Conservation (phyloP, 2,113 vertebrate species). For the Oreochromis niloticus region DNA sequence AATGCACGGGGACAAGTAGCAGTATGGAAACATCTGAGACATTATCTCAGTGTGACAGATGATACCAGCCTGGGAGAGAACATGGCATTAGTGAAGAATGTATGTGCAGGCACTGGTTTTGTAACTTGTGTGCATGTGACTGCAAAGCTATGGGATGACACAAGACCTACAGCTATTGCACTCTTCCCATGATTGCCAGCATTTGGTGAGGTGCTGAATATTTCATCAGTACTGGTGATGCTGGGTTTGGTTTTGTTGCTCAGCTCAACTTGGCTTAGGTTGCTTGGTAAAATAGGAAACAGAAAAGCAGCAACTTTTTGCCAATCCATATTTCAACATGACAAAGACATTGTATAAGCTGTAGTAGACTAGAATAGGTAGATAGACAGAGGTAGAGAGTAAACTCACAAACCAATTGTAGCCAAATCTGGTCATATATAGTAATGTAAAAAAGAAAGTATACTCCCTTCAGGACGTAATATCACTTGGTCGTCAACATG, state of each 20-base stretch:
- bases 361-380: not conserved
- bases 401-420: not conserved
- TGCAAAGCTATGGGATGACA: not conserved
- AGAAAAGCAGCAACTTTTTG: not conserved
- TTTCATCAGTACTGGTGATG: conserved; percentile 27
- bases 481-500: not conserved
- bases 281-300: not conserved
- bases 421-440: not conserved
- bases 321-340: not conserved
- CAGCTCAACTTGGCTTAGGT: not conserved
- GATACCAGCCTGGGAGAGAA: conserved; percentile 44
- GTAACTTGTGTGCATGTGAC: not conserved
- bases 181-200: conserved; percentile 2
- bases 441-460: not conserved
- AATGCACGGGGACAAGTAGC: conserved; percentile 19
- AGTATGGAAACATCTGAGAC: conserved; percentile 60
- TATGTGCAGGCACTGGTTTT: not conserved
- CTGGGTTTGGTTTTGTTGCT: conserved; percentile 12
- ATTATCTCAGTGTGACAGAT: conserved; percentile 53
- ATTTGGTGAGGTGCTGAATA: conserved; percentile 35
- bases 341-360: not conserved
- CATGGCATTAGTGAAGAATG: not conserved
- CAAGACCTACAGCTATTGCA: not conserved
- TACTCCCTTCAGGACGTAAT: not conserved
- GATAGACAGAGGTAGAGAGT: not conserved